Base-by-base conservation (phyloP, 2,888 invertebrate species). In the Ophion costatus region DNA sequence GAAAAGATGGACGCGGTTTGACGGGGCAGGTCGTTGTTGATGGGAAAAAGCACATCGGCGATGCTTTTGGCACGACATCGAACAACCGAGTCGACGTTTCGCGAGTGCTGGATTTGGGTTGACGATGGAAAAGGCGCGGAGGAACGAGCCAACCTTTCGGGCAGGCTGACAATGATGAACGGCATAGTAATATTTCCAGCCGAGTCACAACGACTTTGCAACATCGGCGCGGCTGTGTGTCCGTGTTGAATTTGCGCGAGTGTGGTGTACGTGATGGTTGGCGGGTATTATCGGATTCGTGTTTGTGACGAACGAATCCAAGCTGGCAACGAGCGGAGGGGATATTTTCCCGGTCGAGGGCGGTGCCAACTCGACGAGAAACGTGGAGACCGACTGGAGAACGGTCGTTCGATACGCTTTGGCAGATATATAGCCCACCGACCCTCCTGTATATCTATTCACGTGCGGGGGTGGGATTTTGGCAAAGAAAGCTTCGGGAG, bases 341-440 rank as follows among this genome's bases (percentile, higher is more conserved):
- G 85, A 76, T 85, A 82, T 86, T 86, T 84, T 78, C 61, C 83
- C 74, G 66, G 61, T 80, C 61, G 91, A 90, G 91, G 90, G 90
- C 90, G 90, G 91, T 82, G 90, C 91, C 88, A 89, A 88, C 76
- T 82, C 82, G 59, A 70, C 56, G 82, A 74, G 78, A 56, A 81
- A 64, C 75, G 61, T 74, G 73, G 75, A 71, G 76, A 76, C 76
- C 79, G 76, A 45, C 78, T 78, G 69, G 66, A 77, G 66, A 71
- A 63, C 73, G 64, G 11, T 10, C 63, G 38, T 71, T 20, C 51
- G 22, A 42, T 64, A 56, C 24, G 17, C 20, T 70, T 63, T 45
- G 4, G 17, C 22, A 14, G 7, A 42, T 56, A 61, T 61, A 59
- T 20, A 61, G 67, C 33, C 1, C 42, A 29, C 59, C 11, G n/a